Evolutionary conservation across 2,888 invertebrate genomes (phyloP).

Genomic region (Apamea sordens): DNA sequence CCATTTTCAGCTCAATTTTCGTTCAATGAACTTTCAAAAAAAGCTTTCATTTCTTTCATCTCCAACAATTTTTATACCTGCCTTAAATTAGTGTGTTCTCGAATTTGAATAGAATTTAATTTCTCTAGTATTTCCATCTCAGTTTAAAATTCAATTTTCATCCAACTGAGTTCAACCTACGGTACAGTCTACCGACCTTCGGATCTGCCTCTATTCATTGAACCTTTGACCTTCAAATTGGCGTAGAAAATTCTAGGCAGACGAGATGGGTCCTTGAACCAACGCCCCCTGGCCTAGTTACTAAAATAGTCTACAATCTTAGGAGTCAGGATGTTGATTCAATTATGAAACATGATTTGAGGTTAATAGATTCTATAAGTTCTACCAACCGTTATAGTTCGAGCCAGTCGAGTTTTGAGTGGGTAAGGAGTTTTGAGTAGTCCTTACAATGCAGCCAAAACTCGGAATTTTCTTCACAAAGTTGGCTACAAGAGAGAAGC

Average conservation of each 20-base stretch:
- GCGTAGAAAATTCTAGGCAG: conserved; percentile 40
- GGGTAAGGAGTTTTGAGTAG: no score
- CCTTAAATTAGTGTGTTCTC: conserved; percentile 4
- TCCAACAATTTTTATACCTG: neutral
- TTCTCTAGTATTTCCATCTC: conserved; percentile 1
- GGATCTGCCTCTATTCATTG: conserved; percentile 22
- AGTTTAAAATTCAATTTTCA: conserved; percentile 22
- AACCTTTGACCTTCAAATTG: conserved; percentile 37
- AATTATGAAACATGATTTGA: conserved; percentile 1
- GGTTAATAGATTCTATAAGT: neutral
- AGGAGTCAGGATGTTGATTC: conserved; percentile 28
- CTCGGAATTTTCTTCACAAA: neutral
- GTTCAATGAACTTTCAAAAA: conserved; percentile 12
- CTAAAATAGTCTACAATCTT: conserved; percentile 21
- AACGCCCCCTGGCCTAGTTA: conserved; percentile 30
- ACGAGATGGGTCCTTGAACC: conserved; percentile 36
- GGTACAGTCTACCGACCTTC: conserved; percentile 22
- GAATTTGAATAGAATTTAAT: conserved; percentile 1
- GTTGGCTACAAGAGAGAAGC: neutral
- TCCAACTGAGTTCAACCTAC: conserved; percentile 29
- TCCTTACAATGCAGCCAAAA: neutral
- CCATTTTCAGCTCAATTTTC: neutral
- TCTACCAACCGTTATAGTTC: neutral
- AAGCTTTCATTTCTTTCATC: neutral
- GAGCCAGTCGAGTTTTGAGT: neutral